phyloP scores from a whole-genome alignment of 2,113 vertebrate species.

The Pan paniscus region DNA sequence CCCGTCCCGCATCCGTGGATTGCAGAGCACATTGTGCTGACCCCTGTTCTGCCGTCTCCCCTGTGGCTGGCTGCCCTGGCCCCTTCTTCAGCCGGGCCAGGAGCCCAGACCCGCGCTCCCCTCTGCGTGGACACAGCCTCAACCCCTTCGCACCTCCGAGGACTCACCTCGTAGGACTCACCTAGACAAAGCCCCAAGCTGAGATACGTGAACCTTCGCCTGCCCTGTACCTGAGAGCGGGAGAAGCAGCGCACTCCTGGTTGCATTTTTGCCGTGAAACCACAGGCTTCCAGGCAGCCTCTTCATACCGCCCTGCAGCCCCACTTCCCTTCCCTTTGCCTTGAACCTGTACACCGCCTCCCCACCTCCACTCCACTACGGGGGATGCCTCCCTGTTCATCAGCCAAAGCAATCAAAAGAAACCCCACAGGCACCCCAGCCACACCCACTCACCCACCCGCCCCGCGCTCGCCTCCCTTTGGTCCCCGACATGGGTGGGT shows the following conservation, averaged over 20 bases:
- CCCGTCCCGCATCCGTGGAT: not conserved
- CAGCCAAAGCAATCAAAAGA: not conserved
- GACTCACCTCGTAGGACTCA: too few species aligned
- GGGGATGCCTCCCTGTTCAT: not conserved
- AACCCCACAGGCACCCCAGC: too few species aligned
- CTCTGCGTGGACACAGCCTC: too few species aligned
- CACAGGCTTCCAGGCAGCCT: too few species aligned
- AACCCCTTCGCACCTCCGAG: accelerated
- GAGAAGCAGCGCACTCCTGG: not conserved
- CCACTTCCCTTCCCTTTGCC: not conserved
- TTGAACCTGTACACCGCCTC: too few species aligned
- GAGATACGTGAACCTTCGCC: not conserved
- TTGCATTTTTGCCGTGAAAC: not conserved
- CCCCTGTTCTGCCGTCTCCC: not conserved
- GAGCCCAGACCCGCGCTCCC: too few species aligned
- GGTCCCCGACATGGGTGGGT: not conserved
- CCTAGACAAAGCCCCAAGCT: not conserved
- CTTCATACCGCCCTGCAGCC: too few species aligned
- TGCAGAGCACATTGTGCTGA: not conserved
- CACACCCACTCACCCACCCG: not conserved
- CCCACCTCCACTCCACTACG: not conserved
- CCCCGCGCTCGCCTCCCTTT: accelerated
- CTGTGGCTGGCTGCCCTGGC: too few species aligned
- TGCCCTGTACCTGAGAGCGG: not conserved
- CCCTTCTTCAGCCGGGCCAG: too few species aligned